Base-by-base conservation (phyloP, 2,113 vertebrate genomes). In the Cairina moschata region DNA sequence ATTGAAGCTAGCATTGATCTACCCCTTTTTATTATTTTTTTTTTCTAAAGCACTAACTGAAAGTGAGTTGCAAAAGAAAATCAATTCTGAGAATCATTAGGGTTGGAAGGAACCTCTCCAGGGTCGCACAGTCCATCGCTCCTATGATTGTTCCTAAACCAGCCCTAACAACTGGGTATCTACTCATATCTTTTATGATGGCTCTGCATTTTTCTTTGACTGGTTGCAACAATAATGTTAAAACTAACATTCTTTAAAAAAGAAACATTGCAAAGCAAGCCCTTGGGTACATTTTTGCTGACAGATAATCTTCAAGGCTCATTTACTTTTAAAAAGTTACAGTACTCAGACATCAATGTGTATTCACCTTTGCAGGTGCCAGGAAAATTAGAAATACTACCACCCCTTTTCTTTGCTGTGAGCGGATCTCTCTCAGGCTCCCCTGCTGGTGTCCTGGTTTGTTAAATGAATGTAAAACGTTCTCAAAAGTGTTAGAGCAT, bases 1-100 rank as follows among this genome's bases (percentile, higher is more conserved):
- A 96, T 84, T 96, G 95, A 97, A 97, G 77, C 58, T 82, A 92
- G 77, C 93, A 97, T 97, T 95, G 93, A 96, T 96, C 94, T 76
- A 81, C 86, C 78, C 69, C 75, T 65, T 86, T 92, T 85, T 94
- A 76, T 85, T 48, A 48, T 48, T 22, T 3, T 90, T 96, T 95
- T 82, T 96, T 90, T 74, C 89, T 85, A 84, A 95, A 95, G 96
- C 88, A 95, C 93, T 97, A 96, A 95, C 86, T 92, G 96, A 96
- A 96, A 97, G 86, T 79, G 95, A 93, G 96, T 97, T 94, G 91
- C 91, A 95, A 97, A 97, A 96, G 96, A 96, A 97, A 97, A 97
- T 93, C 90, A 93, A 96, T 94, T 94, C 58, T 22, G 16, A 82
- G 88, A 95, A 95, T 91, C 95, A 96, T 96, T 96, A 96, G 92